phyloP scores from a whole-genome alignment of 2,797 vertebrate genomes.

The Hyperoplus lanceolatus region DNA sequence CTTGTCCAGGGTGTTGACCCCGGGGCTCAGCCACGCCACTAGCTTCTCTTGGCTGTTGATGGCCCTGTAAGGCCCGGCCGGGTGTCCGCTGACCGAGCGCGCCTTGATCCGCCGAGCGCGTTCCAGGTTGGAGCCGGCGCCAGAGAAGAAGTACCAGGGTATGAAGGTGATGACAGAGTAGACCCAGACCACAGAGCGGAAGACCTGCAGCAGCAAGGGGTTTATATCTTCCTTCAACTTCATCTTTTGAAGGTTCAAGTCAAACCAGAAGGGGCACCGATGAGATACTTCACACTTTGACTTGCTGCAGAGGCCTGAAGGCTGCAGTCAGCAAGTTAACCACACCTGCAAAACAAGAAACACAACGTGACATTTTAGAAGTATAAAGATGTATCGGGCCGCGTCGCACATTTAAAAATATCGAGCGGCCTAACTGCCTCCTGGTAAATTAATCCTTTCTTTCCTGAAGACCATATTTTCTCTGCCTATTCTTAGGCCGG shows the following conservation, averaged over 20 bases:
- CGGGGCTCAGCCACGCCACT: conserved; percentile 88
- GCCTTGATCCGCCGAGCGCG: conserved; percentile 92
- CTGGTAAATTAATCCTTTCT: conserved; percentile 51
- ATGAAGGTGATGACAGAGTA: conserved; percentile 95
- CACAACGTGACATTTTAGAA: conserved; percentile 40
- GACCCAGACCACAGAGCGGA: conserved; percentile 92
- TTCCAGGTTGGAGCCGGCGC: conserved; percentile 85
- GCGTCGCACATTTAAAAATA: conserved; percentile 29
- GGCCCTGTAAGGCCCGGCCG: conserved; percentile 91
- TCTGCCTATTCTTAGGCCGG: conserved; percentile 58
- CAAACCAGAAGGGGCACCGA: conserved; percentile 5
- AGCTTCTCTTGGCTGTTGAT: conserved; percentile 89
- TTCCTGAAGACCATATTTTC: conserved; percentile 10
- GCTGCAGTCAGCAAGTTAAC: conserved; percentile 20
- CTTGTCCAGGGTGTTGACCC: conserved; percentile 94
- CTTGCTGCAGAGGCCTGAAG: conserved; percentile 21
- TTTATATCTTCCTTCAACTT: conserved; percentile 97
- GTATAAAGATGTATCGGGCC: conserved; percentile 2
- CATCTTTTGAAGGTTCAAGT: conserved; percentile 82
- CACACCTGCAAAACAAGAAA: conserved; percentile 62
- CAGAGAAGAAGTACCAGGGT: conserved; percentile 95
- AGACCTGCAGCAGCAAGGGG: conserved; percentile 92
- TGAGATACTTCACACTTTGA: neutral
- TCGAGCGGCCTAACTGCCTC: conserved; percentile 5
- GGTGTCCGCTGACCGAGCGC: conserved; percentile 84